Base-by-base conservation (phyloP, 2,888 invertebrate genomes). In the Pediacus dermestoides region DNA sequence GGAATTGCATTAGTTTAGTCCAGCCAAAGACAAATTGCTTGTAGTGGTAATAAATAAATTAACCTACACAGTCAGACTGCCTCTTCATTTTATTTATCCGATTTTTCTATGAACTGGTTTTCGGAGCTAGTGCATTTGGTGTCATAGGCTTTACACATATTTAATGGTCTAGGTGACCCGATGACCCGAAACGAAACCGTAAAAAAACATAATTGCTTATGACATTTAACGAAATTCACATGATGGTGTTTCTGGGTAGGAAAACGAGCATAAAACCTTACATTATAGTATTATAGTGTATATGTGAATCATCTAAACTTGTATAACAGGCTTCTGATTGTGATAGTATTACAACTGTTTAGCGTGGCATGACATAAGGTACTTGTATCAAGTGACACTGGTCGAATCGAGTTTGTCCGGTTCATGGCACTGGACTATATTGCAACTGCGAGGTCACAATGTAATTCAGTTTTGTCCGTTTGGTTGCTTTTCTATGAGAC, bases 371-470 rank as follows among this genome's bases (percentile, higher is more conserved):
- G 52, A 55, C 52, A 59, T 56, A 53, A 56, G 52, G 55, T 50
- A 54, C 56, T 51, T 58, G 50, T 55, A 58, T 56, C 56, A 56
- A 56, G 49, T 58, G 55, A 55, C 55, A 60, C 54, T 52, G 48
- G 46, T 46, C 50, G 44, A 54, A 60, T 62, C 63, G 52, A 52
- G 64, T 64, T 64, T 61, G 55, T 60, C 61, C 61, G 50, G 60
- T 63, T 58, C 52, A 54, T 42, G 51, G 41, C 48, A 48, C 45
- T 53, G 52, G 48, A 57, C 49, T 56, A 52, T 49, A 53, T 48
- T 41, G 42, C 32, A 30, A 40, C 23, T 43, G 30, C 49, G 55
- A 56, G 57, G 56, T 60, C 57, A 58, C 43, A 50, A 53, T 18
- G 44, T 52, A 45, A 46, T 47, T 49, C 44, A 50, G 41, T 40